phyloP scores from a whole-genome alignment of 2,113 vertebrate species.

The Phycodurus eques region DNA sequence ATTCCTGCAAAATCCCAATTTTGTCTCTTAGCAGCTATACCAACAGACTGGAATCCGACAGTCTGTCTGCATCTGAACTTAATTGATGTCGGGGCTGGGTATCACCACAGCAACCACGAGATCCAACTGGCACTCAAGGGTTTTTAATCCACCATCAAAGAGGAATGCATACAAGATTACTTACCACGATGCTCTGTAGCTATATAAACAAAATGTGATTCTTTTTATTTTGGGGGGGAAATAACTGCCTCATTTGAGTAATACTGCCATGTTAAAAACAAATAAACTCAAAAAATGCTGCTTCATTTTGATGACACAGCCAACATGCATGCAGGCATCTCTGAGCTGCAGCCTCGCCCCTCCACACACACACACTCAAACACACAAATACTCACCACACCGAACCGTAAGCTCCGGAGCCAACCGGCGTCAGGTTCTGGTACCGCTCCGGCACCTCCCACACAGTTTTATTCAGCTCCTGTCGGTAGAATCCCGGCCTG shows the following conservation, averaged over 20 bases:
- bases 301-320: neutral
- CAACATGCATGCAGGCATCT: neutral
- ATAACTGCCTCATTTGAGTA: neutral
- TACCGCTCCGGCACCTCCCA: conserved; percentile 97
- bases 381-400: conserved; percentile 82
- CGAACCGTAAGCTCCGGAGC: conserved; percentile 93
- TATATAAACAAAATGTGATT: neutral
- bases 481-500: conserved; percentile 89
- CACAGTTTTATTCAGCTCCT: conserved; percentile 96
- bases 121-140: conserved; percentile 18
- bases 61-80: conserved; percentile 20
- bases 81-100: conserved; percentile 34
- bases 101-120: conserved; percentile 37
- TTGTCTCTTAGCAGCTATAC: neutral
- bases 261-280: neutral
- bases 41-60: neutral
- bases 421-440: conserved; percentile 93
- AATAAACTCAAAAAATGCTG: neutral
- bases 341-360: conserved; percentile 41
- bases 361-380: conserved; percentile 16
- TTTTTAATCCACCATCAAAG: neutral
- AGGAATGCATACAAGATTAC: neutral
- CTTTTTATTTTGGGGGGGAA: neutral
- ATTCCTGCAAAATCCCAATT: neutral
- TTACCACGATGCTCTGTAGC: neutral